Evolutionary conservation across 2,888 invertebrate species (phyloP).

Genomic region (Drosophila siamana): DNA sequence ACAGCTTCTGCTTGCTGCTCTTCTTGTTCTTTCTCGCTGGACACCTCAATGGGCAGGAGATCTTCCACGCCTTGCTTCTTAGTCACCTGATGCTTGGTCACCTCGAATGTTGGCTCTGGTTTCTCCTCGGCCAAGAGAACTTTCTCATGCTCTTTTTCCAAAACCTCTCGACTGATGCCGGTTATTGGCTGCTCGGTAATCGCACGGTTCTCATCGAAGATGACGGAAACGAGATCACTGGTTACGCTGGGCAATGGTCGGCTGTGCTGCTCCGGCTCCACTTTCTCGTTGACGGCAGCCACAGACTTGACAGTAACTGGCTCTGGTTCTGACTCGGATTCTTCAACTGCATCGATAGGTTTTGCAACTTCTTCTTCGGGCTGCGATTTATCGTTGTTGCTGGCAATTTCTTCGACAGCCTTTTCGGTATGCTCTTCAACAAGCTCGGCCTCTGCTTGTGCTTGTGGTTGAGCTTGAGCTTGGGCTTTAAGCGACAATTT

Average conservation of each 20-base stretch:
- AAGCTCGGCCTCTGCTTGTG: not conserved
- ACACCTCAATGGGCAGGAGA: conserved; percentile 42
- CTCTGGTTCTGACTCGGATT: conserved; percentile 3
- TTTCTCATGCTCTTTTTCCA: conserved; percentile 63
- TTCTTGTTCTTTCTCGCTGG: conserved; percentile 12
- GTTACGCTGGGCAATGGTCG: conserved; percentile 52
- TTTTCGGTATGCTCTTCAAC: not conserved
- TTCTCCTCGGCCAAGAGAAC: conserved; percentile 28
- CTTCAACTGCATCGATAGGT: not conserved
- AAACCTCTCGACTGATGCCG: conserved; percentile 50
- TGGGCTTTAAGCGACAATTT: not conserved
- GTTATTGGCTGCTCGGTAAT: conserved; percentile 66
- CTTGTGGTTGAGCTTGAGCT: not conserved
- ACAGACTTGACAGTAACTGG: conserved; percentile 18
- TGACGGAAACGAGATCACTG: conserved; percentile 57
- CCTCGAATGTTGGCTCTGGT: conserved; percentile 46
- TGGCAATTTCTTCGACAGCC: conserved; percentile 7
- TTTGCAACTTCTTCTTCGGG: not conserved
- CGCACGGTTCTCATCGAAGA: conserved; percentile 56
- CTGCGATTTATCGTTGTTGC: conserved; percentile 4
- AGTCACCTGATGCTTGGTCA: conserved; percentile 69
- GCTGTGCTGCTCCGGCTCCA: conserved; percentile 17
- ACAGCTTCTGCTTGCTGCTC: conserved; percentile 7
- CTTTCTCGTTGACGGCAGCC: not conserved
- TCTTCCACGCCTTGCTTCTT: conserved; percentile 71